These are phyloP conservation scores for Epinotia ramella DNA, from an alignment of 2,888 invertebrate species.

Conservation along the genomic window DNA sequence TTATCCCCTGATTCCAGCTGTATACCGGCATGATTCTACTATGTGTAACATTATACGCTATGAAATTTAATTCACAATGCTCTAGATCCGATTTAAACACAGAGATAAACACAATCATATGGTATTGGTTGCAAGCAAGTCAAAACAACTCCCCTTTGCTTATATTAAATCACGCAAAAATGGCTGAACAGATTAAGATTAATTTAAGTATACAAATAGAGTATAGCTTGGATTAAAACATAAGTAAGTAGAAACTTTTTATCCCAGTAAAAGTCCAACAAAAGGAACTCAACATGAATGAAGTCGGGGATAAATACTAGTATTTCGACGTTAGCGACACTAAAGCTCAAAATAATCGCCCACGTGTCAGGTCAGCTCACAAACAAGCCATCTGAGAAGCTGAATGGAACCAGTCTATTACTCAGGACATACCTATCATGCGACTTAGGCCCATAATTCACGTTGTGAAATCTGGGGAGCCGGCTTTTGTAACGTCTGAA, in stretches of 20 bases:
- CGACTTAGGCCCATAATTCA: constrained; percentile 69
- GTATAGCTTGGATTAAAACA: too few relatives aligned
- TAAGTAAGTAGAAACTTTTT: too few relatives aligned
- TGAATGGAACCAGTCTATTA: constrained; percentile 44
- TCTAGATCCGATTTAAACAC: constrained; percentile 46
- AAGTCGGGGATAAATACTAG: neutral
- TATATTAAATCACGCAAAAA: too few relatives aligned
- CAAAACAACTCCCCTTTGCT: neutral
- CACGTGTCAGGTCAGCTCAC: constrained; percentile 32
- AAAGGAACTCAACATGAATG: too few relatives aligned
- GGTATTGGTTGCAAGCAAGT: neutral
- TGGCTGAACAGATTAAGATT: too few relatives aligned
- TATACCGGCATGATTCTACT: neutral
- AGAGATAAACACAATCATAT: neutral
- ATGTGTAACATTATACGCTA: constrained; percentile 56
- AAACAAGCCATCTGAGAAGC: constrained; percentile 35
- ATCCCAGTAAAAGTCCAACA: too few relatives aligned
- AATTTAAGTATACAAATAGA: too few relatives aligned
- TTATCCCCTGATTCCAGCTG: neutral
- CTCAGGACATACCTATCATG: constrained; percentile 70
- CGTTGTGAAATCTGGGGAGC: constrained; percentile 64
- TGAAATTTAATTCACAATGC: constrained; percentile 54
- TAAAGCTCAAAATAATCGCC: constrained; percentile 37
- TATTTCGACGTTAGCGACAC: constrained; percentile 4
- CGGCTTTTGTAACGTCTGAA: constrained; percentile 33